phyloP scores from a whole-genome alignment of 1,140 invertebrate species.

The Mya arenaria region DNA sequence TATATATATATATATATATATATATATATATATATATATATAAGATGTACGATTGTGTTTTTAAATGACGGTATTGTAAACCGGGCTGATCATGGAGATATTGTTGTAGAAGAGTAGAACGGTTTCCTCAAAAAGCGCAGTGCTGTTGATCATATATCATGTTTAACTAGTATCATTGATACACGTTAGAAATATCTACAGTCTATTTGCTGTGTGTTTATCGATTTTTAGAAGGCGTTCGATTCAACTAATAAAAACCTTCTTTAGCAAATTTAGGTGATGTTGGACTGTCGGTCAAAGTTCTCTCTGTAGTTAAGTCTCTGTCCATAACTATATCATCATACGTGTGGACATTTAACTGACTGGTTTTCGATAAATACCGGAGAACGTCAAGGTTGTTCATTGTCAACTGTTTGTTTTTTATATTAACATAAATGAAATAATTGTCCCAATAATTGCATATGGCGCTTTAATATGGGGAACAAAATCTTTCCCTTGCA shows the following conservation, averaged over 20 bases:
- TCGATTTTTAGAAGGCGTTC: neutral
- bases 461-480: constrained; percentile 13
- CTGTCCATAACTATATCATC: neutral
- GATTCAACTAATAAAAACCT: neutral
- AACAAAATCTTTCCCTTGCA: neutral
- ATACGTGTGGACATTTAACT: neutral
- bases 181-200: neutral
- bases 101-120: neutral
- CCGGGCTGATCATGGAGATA: neutral
- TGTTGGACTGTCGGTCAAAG: neutral
- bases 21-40: too few species aligned
- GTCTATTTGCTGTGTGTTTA: neutral
- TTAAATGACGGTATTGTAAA: neutral
- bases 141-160: neutral
- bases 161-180: neutral
- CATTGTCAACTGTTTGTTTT: neutral
- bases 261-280: neutral
- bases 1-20: too few species aligned
- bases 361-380: neutral
- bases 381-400: neutral
- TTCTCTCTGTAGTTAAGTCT: neutral
- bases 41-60: neutral
- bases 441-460: neutral
- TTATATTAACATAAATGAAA: neutral
- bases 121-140: neutral